Base-by-base conservation (phyloP, 2,113 vertebrate genomes). In the Alouatta palliata region DNA sequence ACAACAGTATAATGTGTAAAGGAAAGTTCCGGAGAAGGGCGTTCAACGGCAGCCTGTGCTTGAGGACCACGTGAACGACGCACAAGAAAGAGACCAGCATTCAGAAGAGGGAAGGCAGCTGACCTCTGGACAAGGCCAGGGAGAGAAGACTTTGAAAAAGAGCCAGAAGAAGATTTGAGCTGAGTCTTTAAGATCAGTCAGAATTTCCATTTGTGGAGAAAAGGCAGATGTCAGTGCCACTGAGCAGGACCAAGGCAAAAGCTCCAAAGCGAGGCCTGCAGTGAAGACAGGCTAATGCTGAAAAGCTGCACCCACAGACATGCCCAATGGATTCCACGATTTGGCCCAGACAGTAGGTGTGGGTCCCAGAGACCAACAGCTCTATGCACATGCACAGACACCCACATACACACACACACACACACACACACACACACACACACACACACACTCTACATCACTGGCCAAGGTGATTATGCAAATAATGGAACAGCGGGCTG, bases 401-500 rank as follows among this genome's bases (percentile, higher is more conserved):
- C n/a, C n/a, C n/a, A n/a, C n/a, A n/a, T n/a, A 21, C 12, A 4
- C 6, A n/a, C 16, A 35, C n/a, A 54, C 23, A 30, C 27, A 32
- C 2, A 30, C n/a, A 75, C 32, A 40, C 30, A 21, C 12, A 4
- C 6, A 21, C 12, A 4, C 6, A n/a, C 16, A 35, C n/a, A 54
- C 23, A 30, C 27, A 32, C 2, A 30, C n/a, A 75, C 32, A 40
- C 30, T 21, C 85, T 21, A 23, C 43, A 52, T 35, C 87, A 45
- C 47, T 45, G 43, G 89, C 89, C 95, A 87, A 76, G 43, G 79
- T 25, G 68, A 66, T 95, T 71, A 75, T 64, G 64, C 93, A 95
- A 27, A 91, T 64, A 21, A 91, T 64, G 49, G 75, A 68, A 90
- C 17, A 37, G 58, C 30, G 2, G 45, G 61, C 75, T 40, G 45